A percentile compares a stretch with the other conserved stretches of the same genome.
Conservation (phyloP, 2,888 invertebrate species). For the Eupithecia dodoneata region DNA sequence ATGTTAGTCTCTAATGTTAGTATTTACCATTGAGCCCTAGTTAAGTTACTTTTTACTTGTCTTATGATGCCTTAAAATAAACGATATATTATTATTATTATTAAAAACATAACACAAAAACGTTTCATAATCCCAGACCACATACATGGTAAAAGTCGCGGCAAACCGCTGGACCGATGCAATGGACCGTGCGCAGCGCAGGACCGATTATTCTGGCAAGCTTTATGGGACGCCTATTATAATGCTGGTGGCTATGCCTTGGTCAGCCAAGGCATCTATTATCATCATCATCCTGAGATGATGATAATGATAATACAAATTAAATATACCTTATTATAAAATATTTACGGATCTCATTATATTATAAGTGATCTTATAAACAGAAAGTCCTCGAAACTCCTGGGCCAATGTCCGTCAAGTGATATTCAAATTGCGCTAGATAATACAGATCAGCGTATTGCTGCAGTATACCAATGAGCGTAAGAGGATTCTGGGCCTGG, state of each 20-base stretch:
- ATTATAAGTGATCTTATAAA: neutral
- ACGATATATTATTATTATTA: too few relatives aligned
- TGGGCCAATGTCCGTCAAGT: slow-evolving; percentile 27
- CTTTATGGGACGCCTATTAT: neutral
- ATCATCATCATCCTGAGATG: too few relatives aligned
- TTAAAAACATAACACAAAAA: neutral
- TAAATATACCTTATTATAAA: too few relatives aligned
- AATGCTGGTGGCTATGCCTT: neutral
- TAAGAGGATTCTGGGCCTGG: slow-evolving; percentile 36
- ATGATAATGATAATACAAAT: too few relatives aligned
- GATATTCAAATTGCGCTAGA: slow-evolving; percentile 40
- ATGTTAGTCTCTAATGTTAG: too few relatives aligned
- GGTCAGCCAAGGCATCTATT: too few relatives aligned
- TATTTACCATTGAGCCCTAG: too few relatives aligned
- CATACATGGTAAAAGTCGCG: too few relatives aligned
- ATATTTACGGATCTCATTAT: neutral
- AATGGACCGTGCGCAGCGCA: neutral
- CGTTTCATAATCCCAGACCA: neutral
- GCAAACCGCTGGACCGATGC: neutral
- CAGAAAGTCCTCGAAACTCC: neutral
- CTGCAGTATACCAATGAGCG: slow-evolving; percentile 43
- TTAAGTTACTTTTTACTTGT: too few relatives aligned
- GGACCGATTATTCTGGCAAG: neutral
- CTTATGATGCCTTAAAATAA: too few relatives aligned
- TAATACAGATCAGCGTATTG: slow-evolving; percentile 39